Evolutionary conservation across 2,113 vertebrate genomes (phyloP), one percentile per base, ranked within the genome.

Genomic region (Scophthalmus maximus): DNA sequence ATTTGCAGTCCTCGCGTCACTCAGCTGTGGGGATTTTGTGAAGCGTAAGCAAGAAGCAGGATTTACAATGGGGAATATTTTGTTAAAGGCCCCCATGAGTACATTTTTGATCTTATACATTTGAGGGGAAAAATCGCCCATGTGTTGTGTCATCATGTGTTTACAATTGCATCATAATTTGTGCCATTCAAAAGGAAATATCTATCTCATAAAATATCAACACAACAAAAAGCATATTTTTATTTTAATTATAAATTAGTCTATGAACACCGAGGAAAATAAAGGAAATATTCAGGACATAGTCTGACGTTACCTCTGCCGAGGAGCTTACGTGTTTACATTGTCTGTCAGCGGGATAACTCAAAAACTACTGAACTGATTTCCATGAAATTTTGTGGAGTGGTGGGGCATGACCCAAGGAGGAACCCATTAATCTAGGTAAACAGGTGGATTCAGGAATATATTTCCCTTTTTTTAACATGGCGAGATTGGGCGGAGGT

Each of bases 1-100:
- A 83, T 67, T 68, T 81, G 52, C 52, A 47, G 55, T 30, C 29
- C 4, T 32, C 18, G 11, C 36, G 27, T 68, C 69, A 36, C 58
- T 34, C 40, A 23, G 11, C 25, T 55, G n/a, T 22, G 40, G 32
- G 22, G 27, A 49, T 50, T 68, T 74, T 60, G 38, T 47, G 6
- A 78, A 57, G 42, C 60, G 57, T 2, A 22, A 50, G 52, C 64
- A 58, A 14, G 23, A 26, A 64, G 30, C 53, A 26, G 30, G 56
- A 27, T 65, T 55, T 38, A 4, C 69, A 70, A 49, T 44, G 38
- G 29, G n/a, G 27, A 11, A n/a, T 53, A 29, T n/a, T n/a, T n/a
- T n/a, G n/a, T 58, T 29, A 68, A 64, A 60, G 14, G 51, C 5
- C 44, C 7, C 3, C 51, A 20, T 34, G 22, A 53, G 25, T 61